Percentiles rank a stretch among this genome's conserved stretches.
Evolutionary conservation across 2,888 invertebrate species (phyloP).

Genomic region (Fissipunctia ypsillon): DNA sequence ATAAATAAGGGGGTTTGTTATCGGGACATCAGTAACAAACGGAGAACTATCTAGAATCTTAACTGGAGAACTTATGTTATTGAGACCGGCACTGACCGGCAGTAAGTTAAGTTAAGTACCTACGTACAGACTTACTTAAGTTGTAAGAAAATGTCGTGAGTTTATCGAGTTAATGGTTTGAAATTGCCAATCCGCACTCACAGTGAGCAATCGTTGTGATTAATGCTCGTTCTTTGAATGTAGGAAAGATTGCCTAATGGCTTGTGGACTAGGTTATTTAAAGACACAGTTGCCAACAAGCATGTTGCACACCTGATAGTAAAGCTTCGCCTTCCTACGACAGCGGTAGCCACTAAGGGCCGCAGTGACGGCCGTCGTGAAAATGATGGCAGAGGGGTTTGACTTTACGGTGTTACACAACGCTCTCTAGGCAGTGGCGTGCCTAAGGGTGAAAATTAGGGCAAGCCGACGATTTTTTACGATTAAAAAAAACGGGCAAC

Average conservation of each 20-base stretch:
- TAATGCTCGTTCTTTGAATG: slow-evolving; percentile 12
- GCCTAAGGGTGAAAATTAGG: no score
- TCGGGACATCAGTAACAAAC: no score
- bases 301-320: not conserved
- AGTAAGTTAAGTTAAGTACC: slow-evolving; percentile 32
- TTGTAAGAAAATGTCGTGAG: slow-evolving; percentile 46
- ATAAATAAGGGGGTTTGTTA: no score
- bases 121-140: not conserved
- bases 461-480: no score
- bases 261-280: not conserved
- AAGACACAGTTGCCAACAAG: not conserved
- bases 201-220: slow-evolving; percentile 23
- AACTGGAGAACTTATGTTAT: not conserved
- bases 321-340: no score
- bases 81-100: slow-evolving; percentile 1
- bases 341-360: no score
- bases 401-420: no score
- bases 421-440: no score
- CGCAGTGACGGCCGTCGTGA: no score
- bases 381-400: no score
- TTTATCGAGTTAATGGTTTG: slow-evolving; percentile 42
- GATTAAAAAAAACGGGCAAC: no score
- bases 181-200: slow-evolving; percentile 34
- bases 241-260: slow-evolving; percentile 21
- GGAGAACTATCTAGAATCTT: not conserved